Percentiles rank a stretch among this genome's conserved stretches.
Evolutionary conservation across 1,140 invertebrate genomes (phyloP).

Genomic region (Lerema accius): DNA sequence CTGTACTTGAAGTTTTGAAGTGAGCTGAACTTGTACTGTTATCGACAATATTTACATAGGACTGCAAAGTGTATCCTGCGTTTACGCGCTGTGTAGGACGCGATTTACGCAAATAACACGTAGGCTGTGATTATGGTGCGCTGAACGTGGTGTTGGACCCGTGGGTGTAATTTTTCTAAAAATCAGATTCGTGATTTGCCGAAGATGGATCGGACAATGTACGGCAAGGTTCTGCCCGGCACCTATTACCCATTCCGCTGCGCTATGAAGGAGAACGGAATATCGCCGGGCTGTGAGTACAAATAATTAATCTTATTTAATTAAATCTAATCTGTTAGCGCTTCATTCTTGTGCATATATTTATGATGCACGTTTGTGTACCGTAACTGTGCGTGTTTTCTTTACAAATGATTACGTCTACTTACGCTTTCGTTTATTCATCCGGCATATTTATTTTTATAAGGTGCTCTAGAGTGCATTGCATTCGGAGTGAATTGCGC

Average conservation of each 20-base stretch:
- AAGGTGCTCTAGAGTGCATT: conserved; percentile 44
- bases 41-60: conserved; percentile 26
- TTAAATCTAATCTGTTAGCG: not conserved
- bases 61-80: conserved; percentile 28
- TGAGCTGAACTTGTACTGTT: conserved; percentile 35
- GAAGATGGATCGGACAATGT: conserved; percentile 92
- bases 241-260: conserved; percentile 91
- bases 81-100: conserved; percentile 49
- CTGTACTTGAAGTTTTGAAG: conserved; percentile 53
- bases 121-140: conserved; percentile 77
- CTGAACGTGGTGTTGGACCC: conserved; percentile 56
- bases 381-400: conserved; percentile 40
- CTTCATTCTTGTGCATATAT: conserved; percentile 21
- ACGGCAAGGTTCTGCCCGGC: conserved; percentile 90
- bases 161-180: conserved; percentile 74
- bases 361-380: conserved; percentile 43
- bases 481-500: conserved; percentile 45
- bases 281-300: conserved; percentile 92
- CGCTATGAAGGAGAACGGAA: conserved; percentile 89
- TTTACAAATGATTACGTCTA: conserved; percentile 47
- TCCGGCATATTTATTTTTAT: conserved; percentile 62
- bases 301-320: conserved; percentile 45
- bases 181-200: conserved; percentile 62
- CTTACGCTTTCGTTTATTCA: conserved; percentile 45
- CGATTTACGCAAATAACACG: conserved; percentile 51